Evolutionary conservation across 2,113 vertebrate species (phyloP).

Genomic region (Oncorhynchus mykiss): DNA sequence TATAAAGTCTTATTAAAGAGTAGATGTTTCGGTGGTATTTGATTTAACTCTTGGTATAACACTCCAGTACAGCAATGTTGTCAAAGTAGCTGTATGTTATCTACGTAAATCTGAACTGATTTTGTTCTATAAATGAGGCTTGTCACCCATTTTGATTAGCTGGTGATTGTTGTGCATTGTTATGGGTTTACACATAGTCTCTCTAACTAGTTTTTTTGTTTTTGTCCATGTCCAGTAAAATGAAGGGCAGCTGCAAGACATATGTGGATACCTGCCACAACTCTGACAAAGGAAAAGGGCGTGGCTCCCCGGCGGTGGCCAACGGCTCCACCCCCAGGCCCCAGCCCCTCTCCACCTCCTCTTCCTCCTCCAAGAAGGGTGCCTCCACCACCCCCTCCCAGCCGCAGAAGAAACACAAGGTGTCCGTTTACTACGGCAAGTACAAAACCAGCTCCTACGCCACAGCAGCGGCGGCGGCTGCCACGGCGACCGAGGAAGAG

Average conservation of each 20-base stretch:
- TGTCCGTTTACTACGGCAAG: conserved; percentile 88
- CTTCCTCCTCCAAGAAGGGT: conserved; percentile 85
- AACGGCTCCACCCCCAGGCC: conserved; percentile 71
- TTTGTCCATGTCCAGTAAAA: conserved; percentile 58
- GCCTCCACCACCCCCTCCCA: conserved; percentile 71
- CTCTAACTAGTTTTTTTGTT: conserved; percentile 2
- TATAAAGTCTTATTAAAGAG: not conserved
- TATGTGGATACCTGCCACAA: conserved; percentile 85
- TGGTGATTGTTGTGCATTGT: no score
- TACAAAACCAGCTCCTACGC: conserved; percentile 74
- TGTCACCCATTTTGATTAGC: no score
- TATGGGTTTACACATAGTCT: no score
- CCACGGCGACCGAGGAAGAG: conserved; percentile 61
- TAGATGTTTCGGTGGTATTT: no score
- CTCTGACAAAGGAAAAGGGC: conserved; percentile 92
- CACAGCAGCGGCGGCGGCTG: conserved; percentile 24
- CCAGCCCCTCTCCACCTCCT: conserved; percentile 74
- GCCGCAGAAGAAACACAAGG: conserved; percentile 91
- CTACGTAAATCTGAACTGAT: no score
- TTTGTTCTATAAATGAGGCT: no score
- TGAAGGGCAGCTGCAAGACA: conserved; percentile 89
- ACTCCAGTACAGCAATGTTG: not conserved
- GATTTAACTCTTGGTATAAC: no score
- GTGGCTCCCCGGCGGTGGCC: conserved; percentile 83
- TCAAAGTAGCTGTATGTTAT: no score